A percentile compares a stretch with the other conserved stretches of the same genome.
These are phyloP conservation scores for Epinotia ramella DNA, from an alignment of 2,888 invertebrate genomes.

Conservation along the genomic window DNA sequence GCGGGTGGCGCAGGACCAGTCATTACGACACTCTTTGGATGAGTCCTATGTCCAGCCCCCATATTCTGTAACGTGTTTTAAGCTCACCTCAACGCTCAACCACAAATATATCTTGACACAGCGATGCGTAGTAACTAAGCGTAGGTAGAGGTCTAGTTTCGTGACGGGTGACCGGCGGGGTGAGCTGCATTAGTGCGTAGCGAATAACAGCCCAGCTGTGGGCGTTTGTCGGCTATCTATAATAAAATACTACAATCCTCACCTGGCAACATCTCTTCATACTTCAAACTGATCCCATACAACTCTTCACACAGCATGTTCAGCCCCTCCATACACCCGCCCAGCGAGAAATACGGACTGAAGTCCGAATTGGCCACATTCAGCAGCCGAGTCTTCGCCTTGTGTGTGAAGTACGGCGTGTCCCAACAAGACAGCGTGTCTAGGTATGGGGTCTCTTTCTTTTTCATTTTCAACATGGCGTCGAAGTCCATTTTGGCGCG, in stretches of 20 bases:
- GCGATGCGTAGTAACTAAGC: too few relatives aligned
- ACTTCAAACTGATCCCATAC: conserved; percentile 92
- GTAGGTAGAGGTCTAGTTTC: too few relatives aligned
- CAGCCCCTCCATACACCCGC: conserved; percentile 98
- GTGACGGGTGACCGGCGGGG: too few relatives aligned
- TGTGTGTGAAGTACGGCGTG: conserved; percentile 92
- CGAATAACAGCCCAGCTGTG: too few relatives aligned
- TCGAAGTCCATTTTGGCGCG: conserved; percentile 91
- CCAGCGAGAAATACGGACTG: conserved; percentile 95
- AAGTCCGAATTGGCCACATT: conserved; percentile 90
- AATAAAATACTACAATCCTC: conserved; percentile 11
- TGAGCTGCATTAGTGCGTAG: too few relatives aligned
- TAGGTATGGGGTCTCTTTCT: conserved; percentile 65
- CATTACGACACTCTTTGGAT: too few relatives aligned
- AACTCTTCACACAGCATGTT: conserved; percentile 93
- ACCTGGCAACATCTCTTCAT: conserved; percentile 89
- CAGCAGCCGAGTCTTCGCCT: conserved; percentile 89
- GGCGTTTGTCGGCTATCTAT: too few relatives aligned
- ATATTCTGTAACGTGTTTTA: too few relatives aligned
- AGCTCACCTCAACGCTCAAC: too few relatives aligned
- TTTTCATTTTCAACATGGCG: conserved; percentile 91
- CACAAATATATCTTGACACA: too few relatives aligned
- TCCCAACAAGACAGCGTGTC: conserved; percentile 90
- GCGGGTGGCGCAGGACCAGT: too few relatives aligned
- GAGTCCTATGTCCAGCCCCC: too few relatives aligned